Evolutionary conservation across 1,140 invertebrate species (phyloP).

Genomic region (Ptiloglossa arizonensis): DNA sequence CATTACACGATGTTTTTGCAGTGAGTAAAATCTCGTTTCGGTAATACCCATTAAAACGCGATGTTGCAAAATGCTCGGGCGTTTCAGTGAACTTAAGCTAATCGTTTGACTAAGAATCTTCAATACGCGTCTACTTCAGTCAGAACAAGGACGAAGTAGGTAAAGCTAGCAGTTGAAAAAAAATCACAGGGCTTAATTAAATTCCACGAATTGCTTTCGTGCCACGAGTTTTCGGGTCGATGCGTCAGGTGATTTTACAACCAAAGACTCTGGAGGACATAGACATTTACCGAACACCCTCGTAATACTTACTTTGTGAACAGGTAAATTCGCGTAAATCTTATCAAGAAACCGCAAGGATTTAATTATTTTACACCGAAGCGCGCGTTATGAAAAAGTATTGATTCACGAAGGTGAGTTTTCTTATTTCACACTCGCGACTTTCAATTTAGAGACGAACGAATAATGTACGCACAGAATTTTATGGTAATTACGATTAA

Average conservation of each 20-base stretch:
- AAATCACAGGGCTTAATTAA: conserved; percentile 62
- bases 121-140: conserved; percentile 26
- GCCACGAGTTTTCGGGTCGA: conserved; percentile 56
- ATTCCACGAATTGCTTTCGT: conserved; percentile 62
- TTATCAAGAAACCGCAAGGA: neutral
- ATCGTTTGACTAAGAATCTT: conserved; percentile 27
- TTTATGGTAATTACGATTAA: no score
- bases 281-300: conserved; percentile 16
- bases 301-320: conserved; percentile 6
- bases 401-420: neutral
- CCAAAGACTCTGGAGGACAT: conserved; percentile 6
- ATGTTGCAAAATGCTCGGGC: neutral
- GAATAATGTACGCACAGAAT: no score
- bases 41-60: conserved; percentile 9
- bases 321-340: conserved; percentile 14
- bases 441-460: no score
- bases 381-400: neutral
- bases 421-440: neutral
- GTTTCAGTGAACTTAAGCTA: conserved; percentile 25
- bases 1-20: neutral
- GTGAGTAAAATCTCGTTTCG: neutral
- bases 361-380: neutral
- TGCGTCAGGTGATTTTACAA: conserved; percentile 45
- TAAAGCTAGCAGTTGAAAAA: conserved; percentile 35
- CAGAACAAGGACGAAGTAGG: conserved; percentile 35